Evolutionary conservation across 2,113 vertebrate species (phyloP).

Genomic region (Crotalus tigris): DNA sequence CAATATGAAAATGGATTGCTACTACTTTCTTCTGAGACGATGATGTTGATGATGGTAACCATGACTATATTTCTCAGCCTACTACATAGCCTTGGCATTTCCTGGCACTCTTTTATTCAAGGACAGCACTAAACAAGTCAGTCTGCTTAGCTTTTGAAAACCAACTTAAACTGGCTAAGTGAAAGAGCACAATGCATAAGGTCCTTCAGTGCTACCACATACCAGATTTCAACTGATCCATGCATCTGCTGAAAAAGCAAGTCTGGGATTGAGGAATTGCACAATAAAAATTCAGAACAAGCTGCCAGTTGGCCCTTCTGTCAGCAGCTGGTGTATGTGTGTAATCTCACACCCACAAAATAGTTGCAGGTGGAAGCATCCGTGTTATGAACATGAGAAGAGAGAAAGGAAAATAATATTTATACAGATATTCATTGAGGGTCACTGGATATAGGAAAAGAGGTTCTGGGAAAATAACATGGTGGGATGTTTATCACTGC

Average conservation of each 20-base stretch:
- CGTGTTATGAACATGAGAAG: background rate
- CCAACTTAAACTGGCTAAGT: background rate
- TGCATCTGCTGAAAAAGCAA: background rate
- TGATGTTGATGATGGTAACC: background rate
- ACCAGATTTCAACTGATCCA: background rate
- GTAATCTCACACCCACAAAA: background rate
- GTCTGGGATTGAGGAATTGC: background rate
- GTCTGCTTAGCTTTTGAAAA: background rate
- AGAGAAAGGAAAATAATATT: background rate
- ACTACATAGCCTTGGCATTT: background rate
- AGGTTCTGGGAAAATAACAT: background rate
- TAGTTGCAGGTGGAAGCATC: background rate
- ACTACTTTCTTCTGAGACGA: background rate
- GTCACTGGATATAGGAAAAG: background rate
- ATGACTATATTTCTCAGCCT: background rate
- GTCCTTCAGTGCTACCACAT: background rate
- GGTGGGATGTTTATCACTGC: conserved; percentile 5
- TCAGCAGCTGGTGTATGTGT: background rate
- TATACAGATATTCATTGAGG: background rate
- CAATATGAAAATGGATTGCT: background rate
- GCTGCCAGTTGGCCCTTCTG: background rate
- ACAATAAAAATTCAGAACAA: background rate
- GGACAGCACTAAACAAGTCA: background rate
- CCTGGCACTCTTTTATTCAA: background rate
- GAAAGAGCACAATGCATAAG: background rate